Percentiles rank a stretch among this genome's conserved stretches.
These are phyloP conservation scores for Danio albolineatus DNA, from an alignment of 2,797 vertebrate genomes.

Conservation along the genomic window DNA sequence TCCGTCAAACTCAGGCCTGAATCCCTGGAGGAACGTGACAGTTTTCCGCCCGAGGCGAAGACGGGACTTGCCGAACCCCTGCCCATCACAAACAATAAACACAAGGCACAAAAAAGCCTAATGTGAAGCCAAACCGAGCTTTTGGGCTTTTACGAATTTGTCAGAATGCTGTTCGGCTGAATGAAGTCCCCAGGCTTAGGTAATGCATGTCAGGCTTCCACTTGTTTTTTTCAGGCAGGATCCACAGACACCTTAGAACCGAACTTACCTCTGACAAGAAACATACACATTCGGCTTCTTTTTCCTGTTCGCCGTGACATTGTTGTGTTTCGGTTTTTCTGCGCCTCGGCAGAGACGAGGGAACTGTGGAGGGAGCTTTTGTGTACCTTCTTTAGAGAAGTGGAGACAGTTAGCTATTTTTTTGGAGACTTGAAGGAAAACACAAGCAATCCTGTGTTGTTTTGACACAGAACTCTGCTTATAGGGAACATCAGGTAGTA, in stretches of 20 bases:
- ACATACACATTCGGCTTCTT: conserved; percentile 27
- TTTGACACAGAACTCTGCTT: too few species aligned
- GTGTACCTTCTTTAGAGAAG: conserved; percentile 24
- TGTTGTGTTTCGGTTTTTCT: conserved; percentile 35
- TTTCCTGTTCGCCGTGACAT: conserved; percentile 48
- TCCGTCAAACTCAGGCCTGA: conserved; percentile 72
- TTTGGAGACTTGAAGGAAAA: conserved; percentile 70
- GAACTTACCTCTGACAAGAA: conserved; percentile 40
- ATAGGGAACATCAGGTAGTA: too few species aligned
- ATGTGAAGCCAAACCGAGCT: conserved; percentile 68
- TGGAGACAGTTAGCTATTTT: conserved; percentile 59
- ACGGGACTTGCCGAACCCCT: conserved; percentile 72
- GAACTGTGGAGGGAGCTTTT: conserved; percentile 50
- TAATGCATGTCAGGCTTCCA: conserved; percentile 68
- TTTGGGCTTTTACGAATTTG: conserved; percentile 71
- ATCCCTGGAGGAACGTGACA: conserved; percentile 77
- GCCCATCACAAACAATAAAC: conserved; percentile 77
- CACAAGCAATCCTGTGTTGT: conserved; percentile 67
- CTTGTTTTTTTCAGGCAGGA: conserved; percentile 63
- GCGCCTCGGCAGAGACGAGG: conserved; percentile 62
- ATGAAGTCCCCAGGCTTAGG: conserved; percentile 66
- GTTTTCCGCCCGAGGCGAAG: conserved; percentile 81
- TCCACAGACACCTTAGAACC: conserved; percentile 14
- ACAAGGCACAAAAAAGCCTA: conserved; percentile 67
- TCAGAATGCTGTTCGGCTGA: conserved; percentile 69